Percentiles rank a stretch among this genome's conserved stretches.
phyloP scores from a whole-genome alignment of 2,888 invertebrate species.

The Perizoma affinitatum region DNA sequence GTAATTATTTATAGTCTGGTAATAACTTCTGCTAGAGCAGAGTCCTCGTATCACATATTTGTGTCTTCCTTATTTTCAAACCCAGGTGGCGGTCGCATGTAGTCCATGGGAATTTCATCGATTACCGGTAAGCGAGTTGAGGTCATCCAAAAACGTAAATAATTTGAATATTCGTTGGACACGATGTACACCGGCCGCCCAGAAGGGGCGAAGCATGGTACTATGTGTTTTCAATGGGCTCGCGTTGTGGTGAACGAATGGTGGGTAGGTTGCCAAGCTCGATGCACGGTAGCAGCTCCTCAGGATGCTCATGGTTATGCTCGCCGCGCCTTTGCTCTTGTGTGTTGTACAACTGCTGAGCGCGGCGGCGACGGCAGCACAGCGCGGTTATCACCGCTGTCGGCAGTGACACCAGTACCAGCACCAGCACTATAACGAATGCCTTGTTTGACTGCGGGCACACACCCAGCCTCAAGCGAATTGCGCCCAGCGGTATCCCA shows the following conservation, averaged over 20 bases:
- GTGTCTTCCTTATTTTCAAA: constrained; percentile 53
- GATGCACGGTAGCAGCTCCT: constrained; percentile 63
- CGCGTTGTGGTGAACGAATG: constrained; percentile 70
- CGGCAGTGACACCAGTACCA: constrained; percentile 67
- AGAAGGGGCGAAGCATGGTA: constrained; percentile 55
- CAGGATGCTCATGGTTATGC: constrained; percentile 70
- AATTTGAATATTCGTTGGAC: constrained; percentile 34
- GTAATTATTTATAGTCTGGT: too few species aligned
- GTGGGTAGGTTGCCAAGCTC: constrained; percentile 71
- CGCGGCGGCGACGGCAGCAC: constrained; percentile 87
- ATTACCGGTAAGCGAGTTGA: constrained; percentile 40
- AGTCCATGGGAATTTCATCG: constrained; percentile 51
- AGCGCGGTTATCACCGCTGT: constrained; percentile 85
- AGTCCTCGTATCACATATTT: constrained; percentile 75
- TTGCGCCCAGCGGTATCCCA: constrained; percentile 66
- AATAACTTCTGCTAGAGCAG: too few species aligned
- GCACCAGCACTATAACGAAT: too few species aligned
- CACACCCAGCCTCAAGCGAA: constrained; percentile 78
- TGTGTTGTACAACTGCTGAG: constrained; percentile 91
- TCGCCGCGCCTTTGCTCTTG: constrained; percentile 87
- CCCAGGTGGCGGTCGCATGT: constrained; percentile 52
- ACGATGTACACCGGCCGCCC: constrained; percentile 42
- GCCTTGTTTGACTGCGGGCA: too few species aligned
- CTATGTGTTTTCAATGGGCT: constrained; percentile 66
- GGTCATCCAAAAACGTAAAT: constrained; percentile 38